Base-by-base conservation (phyloP, 2,797 vertebrate species). In the Falco novaeseelandiae region DNA sequence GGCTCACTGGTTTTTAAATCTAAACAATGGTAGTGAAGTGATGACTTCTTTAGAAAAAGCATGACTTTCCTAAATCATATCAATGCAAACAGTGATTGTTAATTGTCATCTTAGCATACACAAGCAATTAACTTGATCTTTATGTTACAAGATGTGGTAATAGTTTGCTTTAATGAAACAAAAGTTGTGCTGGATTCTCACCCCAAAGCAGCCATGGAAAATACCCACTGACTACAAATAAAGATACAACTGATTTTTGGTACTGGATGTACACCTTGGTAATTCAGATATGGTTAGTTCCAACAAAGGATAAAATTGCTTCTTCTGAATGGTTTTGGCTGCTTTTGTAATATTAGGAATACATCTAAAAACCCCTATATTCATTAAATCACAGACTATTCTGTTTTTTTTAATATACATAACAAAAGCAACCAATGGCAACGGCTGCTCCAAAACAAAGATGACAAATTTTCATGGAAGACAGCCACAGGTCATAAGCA, bases 81-180 rank as follows among this genome's bases (percentile, higher is more conserved):
- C 49, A 83, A 87, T 55, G 30, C 32, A 85, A 87, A 69, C 0
- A 72, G 44, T 62, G 67, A 66, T 42, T 78, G 26, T n/a, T 38
- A 82, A 70, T 12, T 52, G 71, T 55, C 21, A 81, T 59, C 44
- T 81, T 79, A 84, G 34, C 27, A 65, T 5, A 71, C 32, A 92
- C 27, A 87, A 77, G 27, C n/a, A 83, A 89, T 83, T 70, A 83
- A 54, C 23, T 67, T 36, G 6, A 3, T 72, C 80, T 89, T 92
- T 83, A 71, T 23, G 12, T 49, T 57, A 59, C 73, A 87, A 73
- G 15, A 81, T 55, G 34, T 21, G 23, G 83, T 10, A 25, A 62
- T 25, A 80, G 42, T 52, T 80, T 71, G 38, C 51, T 82, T 74
- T 89, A 74, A 83, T 29, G 13, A 85, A 92, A 87, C 34, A 79